Evolutionary conservation across 2,797 vertebrate species (phyloP), one percentile per base, ranked within the genome.

Genomic region (Anas flavirostris): DNA sequence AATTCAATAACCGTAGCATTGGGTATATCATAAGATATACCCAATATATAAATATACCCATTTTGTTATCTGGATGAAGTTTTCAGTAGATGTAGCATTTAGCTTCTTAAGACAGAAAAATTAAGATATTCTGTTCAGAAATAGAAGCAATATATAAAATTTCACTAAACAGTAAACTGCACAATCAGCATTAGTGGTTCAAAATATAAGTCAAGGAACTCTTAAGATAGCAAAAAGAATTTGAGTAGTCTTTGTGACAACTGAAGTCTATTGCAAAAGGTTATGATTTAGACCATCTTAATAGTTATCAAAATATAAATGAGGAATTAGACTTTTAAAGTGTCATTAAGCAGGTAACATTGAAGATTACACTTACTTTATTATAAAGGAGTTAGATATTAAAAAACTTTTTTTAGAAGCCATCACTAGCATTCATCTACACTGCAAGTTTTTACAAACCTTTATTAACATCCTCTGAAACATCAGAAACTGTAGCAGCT

Each of bases 391-490:
- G 19, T 26, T 91, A 82, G 16, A 29, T 26, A 76, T 26, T 64
- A 25, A 10, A 67, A 86, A 74, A 28, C 26, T 66, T 26, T 64
- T 80, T 28, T 67, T 62, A 73, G 78, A 88, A 94, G 83, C 88
- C 74, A 92, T 82, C 84, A 91, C 69, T 37, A 86, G 82, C 73
- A 91, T 77, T 91, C 74, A 69, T 78, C 81, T 94, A 91, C 81
- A 88, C 79, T 64, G 79, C 90, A 94, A 93, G 21, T 21, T 87
- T 87, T 81, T 97, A 99, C 98, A 98, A 98, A 99, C 98, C 98
- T 98, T 98, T 95, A n/a, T 97, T 96, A 95, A 97, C 90, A 96
- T 98, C 98, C 97, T 97, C 97, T 96, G 95, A 95, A 96, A 98
- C 96, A 96, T 98, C 98, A 98, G 97, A 96, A 97, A 96, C 92